phyloP scores from a whole-genome alignment of 2,113 vertebrate genomes.

The Garra rufa region DNA sequence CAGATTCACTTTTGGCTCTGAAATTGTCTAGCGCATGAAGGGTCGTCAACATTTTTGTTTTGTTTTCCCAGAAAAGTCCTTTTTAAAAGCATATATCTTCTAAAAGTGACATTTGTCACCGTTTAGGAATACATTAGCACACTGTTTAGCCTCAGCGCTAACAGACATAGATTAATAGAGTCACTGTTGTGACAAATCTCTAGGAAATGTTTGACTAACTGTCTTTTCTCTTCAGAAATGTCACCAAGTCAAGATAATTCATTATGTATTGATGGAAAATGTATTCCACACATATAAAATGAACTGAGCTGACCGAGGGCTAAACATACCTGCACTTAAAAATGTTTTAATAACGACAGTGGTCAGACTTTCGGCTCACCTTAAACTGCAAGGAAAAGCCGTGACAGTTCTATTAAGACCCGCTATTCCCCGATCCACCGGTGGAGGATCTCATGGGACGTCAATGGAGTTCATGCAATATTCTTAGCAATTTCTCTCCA shows the following conservation, averaged over 20 bases:
- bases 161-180: neutral
- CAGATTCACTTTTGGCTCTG: too few species aligned
- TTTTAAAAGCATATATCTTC: neutral
- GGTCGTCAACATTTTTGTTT: too few species aligned
- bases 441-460: conserved; percentile 20
- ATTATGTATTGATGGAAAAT: neutral
- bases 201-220: neutral
- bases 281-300: neutral
- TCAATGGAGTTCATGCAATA: conserved; percentile 19
- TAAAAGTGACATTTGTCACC: neutral
- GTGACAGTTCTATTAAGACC: conserved; percentile 28
- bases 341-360: conserved; percentile 4
- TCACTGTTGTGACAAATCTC: neutral
- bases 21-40: too few species aligned
- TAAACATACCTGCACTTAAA: neutral
- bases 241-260: neutral
- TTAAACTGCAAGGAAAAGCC: neutral
- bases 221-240: neutral
- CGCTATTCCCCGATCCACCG: neutral
- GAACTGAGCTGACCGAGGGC: neutral
- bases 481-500: conserved; percentile 38
- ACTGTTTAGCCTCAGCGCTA: neutral
- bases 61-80: neutral
- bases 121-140: neutral
- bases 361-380: neutral